A percentile compares a stretch with the other conserved stretches of the same genome.
Conservation (phyloP, 1,140 invertebrate genomes). For the Pogonus chalceus region DNA sequence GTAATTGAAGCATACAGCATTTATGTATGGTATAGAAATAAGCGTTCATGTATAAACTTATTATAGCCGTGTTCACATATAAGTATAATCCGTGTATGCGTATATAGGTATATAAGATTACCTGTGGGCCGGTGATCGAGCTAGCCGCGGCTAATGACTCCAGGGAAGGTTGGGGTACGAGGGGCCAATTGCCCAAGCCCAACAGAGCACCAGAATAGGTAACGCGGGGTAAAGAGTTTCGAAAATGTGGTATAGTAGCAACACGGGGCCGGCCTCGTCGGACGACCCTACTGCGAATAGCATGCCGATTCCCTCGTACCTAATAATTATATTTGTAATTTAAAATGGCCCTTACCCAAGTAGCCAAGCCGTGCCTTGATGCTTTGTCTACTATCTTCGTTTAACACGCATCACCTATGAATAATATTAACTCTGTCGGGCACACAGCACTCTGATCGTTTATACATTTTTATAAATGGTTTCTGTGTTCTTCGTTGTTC, state of each 20-base stretch:
- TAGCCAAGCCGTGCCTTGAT: background rate
- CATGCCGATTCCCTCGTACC: conserved; percentile 3
- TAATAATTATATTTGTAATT: conserved; percentile 7
- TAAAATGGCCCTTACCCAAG: conserved; percentile 3
- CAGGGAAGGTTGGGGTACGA: too few species aligned
- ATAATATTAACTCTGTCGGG: background rate
- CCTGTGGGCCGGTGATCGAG: too few species aligned
- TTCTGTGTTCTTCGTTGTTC: background rate
- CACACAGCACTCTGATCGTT: background rate
- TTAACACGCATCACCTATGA: background rate
- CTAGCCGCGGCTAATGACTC: too few species aligned
- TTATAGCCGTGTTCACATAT: too few species aligned
- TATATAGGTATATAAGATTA: too few species aligned
- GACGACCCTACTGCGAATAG: background rate
- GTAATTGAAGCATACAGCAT: too few species aligned
- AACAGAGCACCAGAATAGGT: too few species aligned
- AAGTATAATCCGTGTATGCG: too few species aligned
- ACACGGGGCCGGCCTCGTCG: background rate
- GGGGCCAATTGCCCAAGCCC: too few species aligned
- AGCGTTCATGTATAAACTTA: too few species aligned
- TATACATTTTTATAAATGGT: conserved; percentile 6
- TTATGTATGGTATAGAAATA: too few species aligned
- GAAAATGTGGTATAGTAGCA: background rate
- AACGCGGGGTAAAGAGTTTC: too few species aligned
- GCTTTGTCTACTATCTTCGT: background rate